Evolutionary conservation across 1,140 invertebrate species (phyloP).

Genomic region (Cydia amplana): DNA sequence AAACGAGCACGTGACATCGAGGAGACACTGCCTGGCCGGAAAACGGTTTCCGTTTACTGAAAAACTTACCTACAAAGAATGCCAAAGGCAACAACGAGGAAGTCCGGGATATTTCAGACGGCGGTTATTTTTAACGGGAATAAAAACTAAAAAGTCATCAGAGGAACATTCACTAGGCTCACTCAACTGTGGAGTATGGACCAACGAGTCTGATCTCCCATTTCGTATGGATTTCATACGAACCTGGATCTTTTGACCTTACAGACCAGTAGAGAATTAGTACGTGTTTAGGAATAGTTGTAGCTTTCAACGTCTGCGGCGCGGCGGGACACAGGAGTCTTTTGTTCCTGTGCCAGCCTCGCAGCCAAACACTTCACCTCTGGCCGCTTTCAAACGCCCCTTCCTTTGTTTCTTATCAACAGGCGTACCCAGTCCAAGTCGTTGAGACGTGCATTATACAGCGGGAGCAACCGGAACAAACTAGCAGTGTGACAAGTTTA

Average conservation of each 20-base stretch:
- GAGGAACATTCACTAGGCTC: neutral
- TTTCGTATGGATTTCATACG: neutral
- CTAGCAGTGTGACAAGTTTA: neutral
- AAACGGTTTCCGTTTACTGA: neutral
- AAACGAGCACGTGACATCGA: too few species aligned
- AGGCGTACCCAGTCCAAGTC: neutral
- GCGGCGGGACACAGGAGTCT: neutral
- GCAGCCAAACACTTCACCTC: neutral
- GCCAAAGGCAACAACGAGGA: neutral
- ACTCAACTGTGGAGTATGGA: neutral
- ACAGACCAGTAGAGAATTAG: neutral
- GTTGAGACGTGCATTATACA: neutral
- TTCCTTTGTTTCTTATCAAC: neutral
- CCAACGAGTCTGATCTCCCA: neutral
- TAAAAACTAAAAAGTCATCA: neutral
- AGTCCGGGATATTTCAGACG: neutral
- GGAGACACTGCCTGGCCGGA: neutral
- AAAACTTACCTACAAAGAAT: neutral
- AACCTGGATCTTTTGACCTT: too few species aligned
- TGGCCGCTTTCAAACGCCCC: conserved; percentile 2
- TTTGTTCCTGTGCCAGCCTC: neutral
- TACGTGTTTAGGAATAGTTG: neutral
- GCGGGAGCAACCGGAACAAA: neutral
- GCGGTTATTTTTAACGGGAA: neutral
- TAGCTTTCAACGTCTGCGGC: conserved; percentile 8